A percentile compares a stretch with the other conserved stretches of the same genome.
Conservation (phyloP, 1,140 invertebrate species). For the Drosophila burlai region DNA sequence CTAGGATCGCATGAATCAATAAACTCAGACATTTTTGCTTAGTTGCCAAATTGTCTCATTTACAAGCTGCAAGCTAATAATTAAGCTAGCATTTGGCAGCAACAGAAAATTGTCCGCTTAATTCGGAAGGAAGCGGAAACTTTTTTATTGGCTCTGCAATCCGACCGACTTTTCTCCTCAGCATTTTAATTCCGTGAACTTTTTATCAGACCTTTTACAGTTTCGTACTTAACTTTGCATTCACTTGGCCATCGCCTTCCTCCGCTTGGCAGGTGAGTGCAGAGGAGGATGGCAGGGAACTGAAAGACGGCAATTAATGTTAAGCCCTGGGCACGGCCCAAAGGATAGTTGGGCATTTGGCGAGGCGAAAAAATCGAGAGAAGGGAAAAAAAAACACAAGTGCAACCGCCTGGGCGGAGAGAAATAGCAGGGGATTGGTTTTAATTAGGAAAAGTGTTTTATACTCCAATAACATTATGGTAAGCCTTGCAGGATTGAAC, state of each 20-base stretch:
- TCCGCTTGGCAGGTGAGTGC: slow-evolving; percentile 42
- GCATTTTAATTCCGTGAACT: slow-evolving; percentile 50
- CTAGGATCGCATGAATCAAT: slow-evolving; percentile 28
- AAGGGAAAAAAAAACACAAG: slow-evolving; percentile 11
- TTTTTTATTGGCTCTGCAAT: slow-evolving; percentile 69
- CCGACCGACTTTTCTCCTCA: slow-evolving; percentile 20
- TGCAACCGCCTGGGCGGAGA: slow-evolving; percentile 21
- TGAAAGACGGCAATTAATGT: slow-evolving; percentile 75
- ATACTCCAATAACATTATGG: slow-evolving; percentile 65
- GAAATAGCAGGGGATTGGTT: slow-evolving; percentile 44
- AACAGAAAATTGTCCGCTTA: slow-evolving; percentile 56
- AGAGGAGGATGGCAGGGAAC: slow-evolving; percentile 40
- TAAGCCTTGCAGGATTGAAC: slow-evolving; percentile 44
- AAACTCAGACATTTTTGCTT: slow-evolving; percentile 16
- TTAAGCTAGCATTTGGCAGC: slow-evolving; percentile 53
- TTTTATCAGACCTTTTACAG: slow-evolving; percentile 73
- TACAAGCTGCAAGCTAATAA: slow-evolving; percentile 31
- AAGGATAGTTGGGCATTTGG: slow-evolving; percentile 67
- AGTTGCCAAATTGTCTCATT: slow-evolving; percentile 38
- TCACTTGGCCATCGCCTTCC: slow-evolving; percentile 29
- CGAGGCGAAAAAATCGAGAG: slow-evolving; percentile 15
- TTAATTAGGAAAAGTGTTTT: slow-evolving; percentile 74
- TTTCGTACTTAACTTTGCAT: slow-evolving; percentile 65
- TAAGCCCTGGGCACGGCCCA: slow-evolving; percentile 65
- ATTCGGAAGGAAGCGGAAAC: slow-evolving; percentile 45